Evolutionary conservation across 2,113 vertebrate species (phyloP).

Genomic region (Calidris pygmaea): DNA sequence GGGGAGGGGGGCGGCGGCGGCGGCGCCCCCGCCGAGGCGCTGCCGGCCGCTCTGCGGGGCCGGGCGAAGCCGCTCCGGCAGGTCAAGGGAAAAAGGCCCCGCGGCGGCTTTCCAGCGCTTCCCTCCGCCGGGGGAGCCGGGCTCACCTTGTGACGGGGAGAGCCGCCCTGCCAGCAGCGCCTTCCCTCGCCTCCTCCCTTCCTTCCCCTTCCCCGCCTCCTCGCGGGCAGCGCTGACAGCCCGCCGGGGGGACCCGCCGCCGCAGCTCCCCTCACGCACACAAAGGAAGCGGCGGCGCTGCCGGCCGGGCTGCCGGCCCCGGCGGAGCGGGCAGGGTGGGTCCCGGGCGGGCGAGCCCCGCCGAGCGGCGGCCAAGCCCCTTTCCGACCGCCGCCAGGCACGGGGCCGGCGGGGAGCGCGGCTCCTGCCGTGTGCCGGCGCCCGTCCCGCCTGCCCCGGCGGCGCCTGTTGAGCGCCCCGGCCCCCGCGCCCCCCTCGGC

Average conservation of each 20-base stretch:
- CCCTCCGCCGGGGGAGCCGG: neutral
- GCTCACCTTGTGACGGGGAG: neutral
- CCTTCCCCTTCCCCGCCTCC: slow-evolving; percentile 32
- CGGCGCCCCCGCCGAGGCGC: slow-evolving; percentile 18
- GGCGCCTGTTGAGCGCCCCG: slow-evolving; percentile 1
- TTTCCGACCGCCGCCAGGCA: neutral
- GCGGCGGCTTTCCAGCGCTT: neutral
- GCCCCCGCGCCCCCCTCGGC: neutral
- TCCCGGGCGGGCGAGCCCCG: neutral
- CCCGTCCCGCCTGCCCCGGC: neutral
- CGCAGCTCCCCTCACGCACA: slow-evolving; percentile 63
- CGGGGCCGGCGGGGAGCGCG: neutral
- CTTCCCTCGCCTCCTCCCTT: slow-evolving; percentile 32
- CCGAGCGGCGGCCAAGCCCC: neutral
- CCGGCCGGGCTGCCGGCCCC: slow-evolving; percentile 11
- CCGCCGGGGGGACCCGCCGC: slow-evolving; percentile 45
- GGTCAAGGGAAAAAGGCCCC: neutral
- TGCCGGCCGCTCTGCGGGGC: slow-evolving; percentile 3
- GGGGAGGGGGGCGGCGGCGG: slow-evolving; percentile 37
- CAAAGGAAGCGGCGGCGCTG: slow-evolving; percentile 65
- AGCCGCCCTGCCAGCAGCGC: slow-evolving; percentile 5
- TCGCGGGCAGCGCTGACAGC: slow-evolving; percentile 54
- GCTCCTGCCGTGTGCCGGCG: neutral
- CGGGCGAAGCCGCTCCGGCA: neutral
- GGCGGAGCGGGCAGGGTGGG: slow-evolving; percentile 44